Conservation (phyloP, 2,113 vertebrate species). For the Hyaena hyaena region DNA sequence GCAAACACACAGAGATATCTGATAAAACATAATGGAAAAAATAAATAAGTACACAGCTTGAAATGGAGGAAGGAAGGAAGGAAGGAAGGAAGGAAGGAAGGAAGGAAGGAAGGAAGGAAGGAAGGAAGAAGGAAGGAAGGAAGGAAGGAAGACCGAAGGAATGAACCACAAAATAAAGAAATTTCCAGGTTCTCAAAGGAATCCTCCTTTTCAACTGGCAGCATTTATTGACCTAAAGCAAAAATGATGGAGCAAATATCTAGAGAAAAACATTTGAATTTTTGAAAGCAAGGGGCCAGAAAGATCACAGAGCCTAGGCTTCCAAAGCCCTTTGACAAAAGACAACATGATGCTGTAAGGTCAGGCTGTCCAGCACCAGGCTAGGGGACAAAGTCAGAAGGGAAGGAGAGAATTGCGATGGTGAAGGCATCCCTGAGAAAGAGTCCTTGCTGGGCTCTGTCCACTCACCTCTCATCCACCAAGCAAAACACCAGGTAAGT, state of each 20-base stretch:
- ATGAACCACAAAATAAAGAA: not conserved
- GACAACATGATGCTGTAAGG: not conserved
- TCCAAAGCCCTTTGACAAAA: not conserved
- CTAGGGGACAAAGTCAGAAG: not conserved
- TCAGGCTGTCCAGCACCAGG: not conserved
- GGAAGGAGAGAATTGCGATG: not conserved
- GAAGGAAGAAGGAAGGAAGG: too few species aligned
- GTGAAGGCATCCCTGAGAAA: not conserved
- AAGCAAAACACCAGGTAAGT: not conserved
- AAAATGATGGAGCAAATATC: not conserved
- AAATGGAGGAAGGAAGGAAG: not conserved
- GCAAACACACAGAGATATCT: slow-evolving; percentile 32
- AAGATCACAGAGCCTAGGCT: not conserved
- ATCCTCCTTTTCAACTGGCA: not conserved
- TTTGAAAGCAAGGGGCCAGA: not conserved
- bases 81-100: not conserved
- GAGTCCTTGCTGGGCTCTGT: not conserved
- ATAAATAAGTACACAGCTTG: not conserved
- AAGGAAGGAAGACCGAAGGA: not conserved
- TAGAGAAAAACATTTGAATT: not conserved
- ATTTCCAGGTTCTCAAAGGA: not conserved
- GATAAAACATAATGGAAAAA: slow-evolving; percentile 52
- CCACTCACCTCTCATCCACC: not conserved
- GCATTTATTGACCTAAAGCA: not conserved
- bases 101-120: not conserved